Percentiles rank a stretch among this genome's conserved stretches.
Evolutionary conservation across 2,797 vertebrate genomes (phyloP).

Genomic region (Apodemus agrarius): DNA sequence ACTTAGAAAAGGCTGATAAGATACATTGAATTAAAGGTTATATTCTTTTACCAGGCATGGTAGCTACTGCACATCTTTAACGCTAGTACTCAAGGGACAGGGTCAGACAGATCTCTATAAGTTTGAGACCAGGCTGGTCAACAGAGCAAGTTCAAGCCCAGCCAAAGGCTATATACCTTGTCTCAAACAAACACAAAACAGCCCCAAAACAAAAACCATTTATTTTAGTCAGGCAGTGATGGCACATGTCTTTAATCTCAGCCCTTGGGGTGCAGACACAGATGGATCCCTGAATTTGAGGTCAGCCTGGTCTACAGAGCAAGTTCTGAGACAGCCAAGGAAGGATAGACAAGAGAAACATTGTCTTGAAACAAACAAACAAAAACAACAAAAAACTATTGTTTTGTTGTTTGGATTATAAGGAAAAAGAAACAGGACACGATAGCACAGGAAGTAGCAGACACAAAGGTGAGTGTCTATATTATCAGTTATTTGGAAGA

Average conservation of each 20-base stretch:
- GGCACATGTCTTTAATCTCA: not conserved
- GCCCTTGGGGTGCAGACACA: not conserved
- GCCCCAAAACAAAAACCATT: no score
- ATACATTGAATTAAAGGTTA: constrained; percentile 42
- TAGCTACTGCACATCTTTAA: not conserved
- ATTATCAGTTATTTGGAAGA: not conserved
- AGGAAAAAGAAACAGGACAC: constrained; percentile 6
- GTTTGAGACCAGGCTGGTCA: not conserved
- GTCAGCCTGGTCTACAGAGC: not conserved
- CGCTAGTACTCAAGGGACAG: not conserved
- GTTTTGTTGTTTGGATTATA: not conserved
- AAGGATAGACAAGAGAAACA: not conserved
- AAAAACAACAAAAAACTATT: not conserved
- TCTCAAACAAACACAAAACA: not conserved
- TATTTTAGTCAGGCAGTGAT: no score
- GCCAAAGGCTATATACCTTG: not conserved
- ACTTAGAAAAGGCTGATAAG: not conserved
- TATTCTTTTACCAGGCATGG: not conserved
- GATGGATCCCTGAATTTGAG: not conserved
- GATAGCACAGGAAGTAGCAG: not conserved
- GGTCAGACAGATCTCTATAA: not conserved
- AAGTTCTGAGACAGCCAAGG: not conserved
- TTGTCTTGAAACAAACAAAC: not conserved
- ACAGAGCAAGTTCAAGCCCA: not conserved
- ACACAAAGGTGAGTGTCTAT: not conserved